Evolutionary conservation across 2,888 invertebrate genomes (phyloP).

Genomic region (Junonia oenone): DNA sequence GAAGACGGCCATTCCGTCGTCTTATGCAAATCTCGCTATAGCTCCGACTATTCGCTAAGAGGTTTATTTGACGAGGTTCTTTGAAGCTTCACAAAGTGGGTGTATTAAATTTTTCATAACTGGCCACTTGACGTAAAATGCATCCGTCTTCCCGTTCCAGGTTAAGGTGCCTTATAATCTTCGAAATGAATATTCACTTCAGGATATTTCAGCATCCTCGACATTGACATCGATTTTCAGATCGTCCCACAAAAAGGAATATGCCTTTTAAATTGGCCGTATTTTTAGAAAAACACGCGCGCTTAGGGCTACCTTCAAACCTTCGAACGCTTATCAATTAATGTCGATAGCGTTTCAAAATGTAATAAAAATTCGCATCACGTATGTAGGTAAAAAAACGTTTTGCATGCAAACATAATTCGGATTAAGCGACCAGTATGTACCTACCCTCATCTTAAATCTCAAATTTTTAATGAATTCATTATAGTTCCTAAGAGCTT

Average conservation of each 20-base stretch:
- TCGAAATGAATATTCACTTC: constrained; percentile 15
- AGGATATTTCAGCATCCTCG: constrained; percentile 6
- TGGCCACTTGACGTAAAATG: constrained; percentile 51
- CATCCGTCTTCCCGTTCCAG: constrained; percentile 37
- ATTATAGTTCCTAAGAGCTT: constrained; percentile 4
- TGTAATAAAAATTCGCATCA: constrained; percentile 16
- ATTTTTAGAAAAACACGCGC: constrained; percentile 66
- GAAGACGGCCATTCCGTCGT: constrained; percentile 53
- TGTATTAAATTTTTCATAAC: constrained; percentile 73
- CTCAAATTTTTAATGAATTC: constrained; percentile 17
- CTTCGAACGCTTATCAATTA: constrained; percentile 62
- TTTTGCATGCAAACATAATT: background rate
- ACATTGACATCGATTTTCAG: constrained; percentile 22
- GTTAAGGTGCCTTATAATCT: constrained; percentile 17
- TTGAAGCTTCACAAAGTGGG: constrained; percentile 54
- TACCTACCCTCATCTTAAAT: too few species aligned
- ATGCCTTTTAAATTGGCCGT: constrained; percentile 25
- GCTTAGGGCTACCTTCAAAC: constrained; percentile 54
- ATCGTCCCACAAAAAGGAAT: constrained; percentile 20
- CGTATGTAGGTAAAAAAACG: constrained; percentile 35
- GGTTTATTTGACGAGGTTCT: constrained; percentile 65
- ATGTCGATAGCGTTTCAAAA: constrained; percentile 45
- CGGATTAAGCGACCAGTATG: background rate
- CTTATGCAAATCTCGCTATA: constrained; percentile 69
- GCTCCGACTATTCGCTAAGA: constrained; percentile 65